A percentile compares a stretch with the other conserved stretches of the same genome.
These are phyloP conservation scores for Tetragnatha montana DNA, from an alignment of 2,888 invertebrate genomes.

Conservation along the genomic window DNA sequence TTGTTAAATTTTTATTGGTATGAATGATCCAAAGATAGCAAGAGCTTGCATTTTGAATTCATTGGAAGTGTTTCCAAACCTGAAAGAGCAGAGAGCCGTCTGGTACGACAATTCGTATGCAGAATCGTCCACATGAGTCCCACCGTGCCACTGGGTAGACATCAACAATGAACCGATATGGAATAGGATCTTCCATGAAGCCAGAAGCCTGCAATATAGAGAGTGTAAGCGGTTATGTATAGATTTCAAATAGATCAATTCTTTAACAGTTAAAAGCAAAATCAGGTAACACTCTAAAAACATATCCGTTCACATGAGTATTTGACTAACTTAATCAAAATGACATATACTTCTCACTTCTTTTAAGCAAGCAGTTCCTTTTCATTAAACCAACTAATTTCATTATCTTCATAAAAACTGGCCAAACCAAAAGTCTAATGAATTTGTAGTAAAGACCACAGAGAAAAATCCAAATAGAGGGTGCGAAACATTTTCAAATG, in stretches of 20 bases:
- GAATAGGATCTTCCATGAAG: constrained; percentile 82
- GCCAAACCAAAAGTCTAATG: too few species aligned
- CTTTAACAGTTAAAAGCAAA: neutral
- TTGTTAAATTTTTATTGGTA: too few species aligned
- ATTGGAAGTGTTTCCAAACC: constrained; percentile 76
- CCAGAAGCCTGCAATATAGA: constrained; percentile 75
- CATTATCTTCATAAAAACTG: too few species aligned
- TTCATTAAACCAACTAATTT: too few species aligned
- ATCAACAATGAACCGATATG: constrained; percentile 85
- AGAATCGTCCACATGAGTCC: constrained; percentile 88
- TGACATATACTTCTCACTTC: too few species aligned
- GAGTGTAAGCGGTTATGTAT: neutral
- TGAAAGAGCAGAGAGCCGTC: constrained; percentile 86
- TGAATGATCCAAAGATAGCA: too few species aligned
- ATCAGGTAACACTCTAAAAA: neutral
- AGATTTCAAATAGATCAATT: neutral
- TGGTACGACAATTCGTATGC: constrained; percentile 85
- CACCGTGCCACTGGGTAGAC: constrained; percentile 86
- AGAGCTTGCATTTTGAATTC: too few species aligned
- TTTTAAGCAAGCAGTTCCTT: too few species aligned
- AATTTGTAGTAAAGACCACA: too few species aligned
- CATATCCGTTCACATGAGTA: neutral
- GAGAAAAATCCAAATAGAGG: too few species aligned
- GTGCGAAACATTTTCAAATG: too few species aligned
- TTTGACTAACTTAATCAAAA: too few species aligned